A percentile compares a stretch with the other conserved stretches of the same genome.
Evolutionary conservation across 2,797 vertebrate genomes (phyloP).

Genomic region (Mormyrus proboscirostris): DNA sequence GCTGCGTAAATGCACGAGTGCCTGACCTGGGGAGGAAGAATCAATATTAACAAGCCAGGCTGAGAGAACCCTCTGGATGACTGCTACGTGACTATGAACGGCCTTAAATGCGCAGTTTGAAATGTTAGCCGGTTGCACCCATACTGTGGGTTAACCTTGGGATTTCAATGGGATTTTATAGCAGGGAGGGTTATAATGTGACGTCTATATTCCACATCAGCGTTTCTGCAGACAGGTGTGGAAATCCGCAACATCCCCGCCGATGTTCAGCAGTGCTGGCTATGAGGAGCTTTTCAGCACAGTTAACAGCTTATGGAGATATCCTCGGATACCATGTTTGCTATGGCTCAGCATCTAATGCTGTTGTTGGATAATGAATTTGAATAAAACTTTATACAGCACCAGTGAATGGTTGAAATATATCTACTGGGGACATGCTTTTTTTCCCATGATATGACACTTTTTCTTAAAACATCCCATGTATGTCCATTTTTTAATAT

Average conservation of each 20-base stretch:
- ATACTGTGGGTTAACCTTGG: neutral
- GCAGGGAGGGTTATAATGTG: neutral
- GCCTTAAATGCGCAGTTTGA: neutral
- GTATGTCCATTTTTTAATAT: neutral
- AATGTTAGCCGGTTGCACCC: neutral
- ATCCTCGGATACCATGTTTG: neutral
- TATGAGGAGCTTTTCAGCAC: neutral
- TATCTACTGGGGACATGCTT: neutral
- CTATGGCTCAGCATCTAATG: neutral
- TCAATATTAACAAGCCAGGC: neutral
- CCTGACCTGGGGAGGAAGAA: neutral
- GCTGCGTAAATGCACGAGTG: neutral
- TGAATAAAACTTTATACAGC: neutral
- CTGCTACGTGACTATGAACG: neutral
- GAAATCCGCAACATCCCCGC: neutral
- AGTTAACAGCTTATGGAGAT: neutral
- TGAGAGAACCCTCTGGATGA: neutral
- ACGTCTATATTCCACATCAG: neutral
- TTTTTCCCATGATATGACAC: neutral
- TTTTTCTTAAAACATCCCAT: neutral
- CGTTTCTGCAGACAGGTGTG: neutral
- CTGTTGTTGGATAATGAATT: slow-evolving; percentile 9
- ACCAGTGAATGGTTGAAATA: neutral
- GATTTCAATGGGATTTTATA: neutral
- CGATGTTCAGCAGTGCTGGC: neutral